Evolutionary conservation across 2,888 invertebrate genomes (phyloP).

Genomic region (Oscheius myriophilus): DNA sequence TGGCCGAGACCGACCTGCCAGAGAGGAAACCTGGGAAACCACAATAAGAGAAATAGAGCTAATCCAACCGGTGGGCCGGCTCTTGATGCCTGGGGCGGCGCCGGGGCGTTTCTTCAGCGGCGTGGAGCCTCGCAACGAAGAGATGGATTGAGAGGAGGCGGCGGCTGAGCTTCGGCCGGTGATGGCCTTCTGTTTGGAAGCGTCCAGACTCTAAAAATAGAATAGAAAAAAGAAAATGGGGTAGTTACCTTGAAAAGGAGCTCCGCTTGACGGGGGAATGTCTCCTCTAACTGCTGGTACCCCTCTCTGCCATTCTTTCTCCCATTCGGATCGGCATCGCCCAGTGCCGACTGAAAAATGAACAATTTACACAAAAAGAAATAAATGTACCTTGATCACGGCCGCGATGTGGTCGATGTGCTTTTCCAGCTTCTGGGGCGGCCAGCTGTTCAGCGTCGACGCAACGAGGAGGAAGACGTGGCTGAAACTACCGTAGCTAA

Average conservation of each 20-base stretch:
- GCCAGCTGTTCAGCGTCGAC: conserved; percentile 86
- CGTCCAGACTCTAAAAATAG: conserved; percentile 80
- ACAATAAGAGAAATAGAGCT: too few species aligned
- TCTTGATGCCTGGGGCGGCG: background rate
- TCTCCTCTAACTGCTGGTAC: conserved; percentile 43
- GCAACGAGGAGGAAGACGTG: conserved; percentile 84
- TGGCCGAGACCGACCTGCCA: conserved; percentile 30
- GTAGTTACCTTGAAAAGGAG: conserved; percentile 44
- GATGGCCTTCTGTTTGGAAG: conserved; percentile 79
- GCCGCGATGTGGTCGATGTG: conserved; percentile 83
- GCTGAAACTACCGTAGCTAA: conserved; percentile 47
- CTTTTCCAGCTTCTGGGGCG: conserved; percentile 82
- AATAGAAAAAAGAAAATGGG: too few species aligned
- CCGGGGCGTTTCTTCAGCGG: conserved; percentile 22
- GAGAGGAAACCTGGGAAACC: conserved; percentile 27
- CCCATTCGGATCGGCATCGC: conserved; percentile 92
- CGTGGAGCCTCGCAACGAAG: conserved; percentile 38
- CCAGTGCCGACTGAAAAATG: conserved; percentile 77
- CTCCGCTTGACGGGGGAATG: conserved; percentile 47
- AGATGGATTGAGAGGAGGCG: conserved; percentile 67
- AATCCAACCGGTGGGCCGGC: background rate
- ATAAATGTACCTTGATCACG: conserved; percentile 76
- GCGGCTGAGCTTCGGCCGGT: conserved; percentile 76
- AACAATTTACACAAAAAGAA: background rate
- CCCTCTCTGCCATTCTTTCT: conserved; percentile 80